These are phyloP conservation scores for Cosmorhoe ocellata DNA, from an alignment of 2,888 invertebrate genomes.

Conservation along the genomic window DNA sequence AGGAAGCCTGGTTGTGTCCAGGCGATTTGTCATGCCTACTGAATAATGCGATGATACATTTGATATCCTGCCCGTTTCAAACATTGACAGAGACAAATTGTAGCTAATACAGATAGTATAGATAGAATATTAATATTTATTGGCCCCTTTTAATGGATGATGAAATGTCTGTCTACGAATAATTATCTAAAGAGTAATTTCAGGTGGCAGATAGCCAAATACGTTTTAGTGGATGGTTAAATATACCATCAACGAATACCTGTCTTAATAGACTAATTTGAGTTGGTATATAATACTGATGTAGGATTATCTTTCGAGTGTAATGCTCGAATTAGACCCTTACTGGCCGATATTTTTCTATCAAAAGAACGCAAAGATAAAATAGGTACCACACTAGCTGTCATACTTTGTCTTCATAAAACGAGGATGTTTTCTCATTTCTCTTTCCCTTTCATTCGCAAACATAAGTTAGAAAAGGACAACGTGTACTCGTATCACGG, in stretches of 20 bases:
- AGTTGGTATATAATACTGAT: too few species aligned
- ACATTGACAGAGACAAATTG: conserved; percentile 35
- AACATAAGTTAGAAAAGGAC: conserved; percentile 24
- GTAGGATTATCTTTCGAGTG: too few species aligned
- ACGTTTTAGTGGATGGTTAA: too few species aligned
- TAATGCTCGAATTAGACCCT: too few species aligned
- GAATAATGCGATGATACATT: conserved; percentile 34
- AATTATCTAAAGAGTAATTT: neutral
- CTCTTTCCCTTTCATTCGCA: conserved; percentile 14
- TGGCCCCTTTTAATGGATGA: conserved; percentile 2
- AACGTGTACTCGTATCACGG: conserved; percentile 9
- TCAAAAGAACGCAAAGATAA: conserved; percentile 14
- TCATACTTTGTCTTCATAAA: conserved; percentile 27
- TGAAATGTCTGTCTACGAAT: neutral
- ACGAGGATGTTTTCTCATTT: conserved; percentile 12
- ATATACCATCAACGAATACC: too few species aligned
- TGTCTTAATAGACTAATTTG: too few species aligned
- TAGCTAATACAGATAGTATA: conserved; percentile 17
- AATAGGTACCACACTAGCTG: conserved; percentile 15
- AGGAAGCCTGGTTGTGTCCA: conserved; percentile 25
- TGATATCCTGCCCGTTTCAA: conserved; percentile 25
- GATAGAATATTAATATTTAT: conserved; percentile 14
- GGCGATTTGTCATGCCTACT: conserved; percentile 31
- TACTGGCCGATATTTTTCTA: too few species aligned
- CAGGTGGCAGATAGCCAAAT: too few species aligned